Conservation (phyloP, 2,888 invertebrate genomes). For the Clistopyga incitator region DNA sequence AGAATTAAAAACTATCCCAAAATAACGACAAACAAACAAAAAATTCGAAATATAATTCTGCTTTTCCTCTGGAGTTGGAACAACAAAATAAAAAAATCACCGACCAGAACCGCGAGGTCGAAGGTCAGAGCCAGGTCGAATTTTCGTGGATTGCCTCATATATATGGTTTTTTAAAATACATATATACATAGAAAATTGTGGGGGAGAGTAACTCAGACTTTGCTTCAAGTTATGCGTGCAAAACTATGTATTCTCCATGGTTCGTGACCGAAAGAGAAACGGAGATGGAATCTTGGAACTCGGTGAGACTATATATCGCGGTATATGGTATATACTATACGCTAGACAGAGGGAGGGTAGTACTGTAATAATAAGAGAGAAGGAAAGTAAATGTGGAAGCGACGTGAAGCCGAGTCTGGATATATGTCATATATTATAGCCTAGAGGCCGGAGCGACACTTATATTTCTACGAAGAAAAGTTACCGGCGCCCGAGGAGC, state of each 20-base stretch:
- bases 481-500: neutral
- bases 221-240: constrained; percentile 65
- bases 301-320: constrained; percentile 4
- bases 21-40: too few relatives aligned
- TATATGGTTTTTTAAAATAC: neutral
- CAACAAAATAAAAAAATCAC: too few relatives aligned
- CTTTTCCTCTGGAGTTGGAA: too few relatives aligned
- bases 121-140: too few relatives aligned
- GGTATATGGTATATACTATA: neutral
- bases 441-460: neutral
- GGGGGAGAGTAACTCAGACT: constrained; percentile 67
- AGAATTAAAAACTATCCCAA: too few relatives aligned
- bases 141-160: too few relatives aligned
- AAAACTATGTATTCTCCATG: constrained; percentile 57
- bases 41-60: too few relatives aligned
- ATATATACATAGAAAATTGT: neutral
- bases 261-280: constrained; percentile 17
- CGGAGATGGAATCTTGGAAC: constrained; percentile 8
- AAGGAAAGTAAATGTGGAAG: neutral
- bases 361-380: neutral
- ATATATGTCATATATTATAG: constrained; percentile 21
- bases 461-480: constrained; percentile 8
- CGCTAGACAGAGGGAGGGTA: neutral
- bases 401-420: neutral
- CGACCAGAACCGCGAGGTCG: too few relatives aligned